Conservation (phyloP, 2,888 invertebrate genomes). For the Pyrocoelia pectoralis region DNA sequence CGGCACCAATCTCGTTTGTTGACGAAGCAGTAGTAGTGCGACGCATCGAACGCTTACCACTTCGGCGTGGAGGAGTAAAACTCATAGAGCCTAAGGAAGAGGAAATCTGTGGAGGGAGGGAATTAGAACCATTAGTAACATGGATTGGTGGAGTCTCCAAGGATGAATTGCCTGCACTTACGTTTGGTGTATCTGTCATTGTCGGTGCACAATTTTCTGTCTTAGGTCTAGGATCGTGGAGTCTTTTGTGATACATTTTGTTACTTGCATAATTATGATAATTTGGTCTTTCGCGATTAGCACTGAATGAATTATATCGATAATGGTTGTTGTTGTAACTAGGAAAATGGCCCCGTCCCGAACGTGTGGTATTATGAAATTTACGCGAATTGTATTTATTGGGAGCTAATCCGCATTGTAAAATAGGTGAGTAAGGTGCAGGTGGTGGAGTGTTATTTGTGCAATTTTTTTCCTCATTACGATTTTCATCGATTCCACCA, state of each 20-base stretch:
- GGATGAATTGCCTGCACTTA: conserved; percentile 6
- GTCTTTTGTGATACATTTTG: too few relatives aligned
- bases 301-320: conserved; percentile 13
- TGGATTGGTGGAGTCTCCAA: neutral
- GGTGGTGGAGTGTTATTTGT: conserved; percentile 32
- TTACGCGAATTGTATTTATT: conserved; percentile 17
- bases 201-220: neutral
- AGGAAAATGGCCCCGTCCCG: neutral
- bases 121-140: neutral
- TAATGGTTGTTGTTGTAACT: conserved; percentile 6
- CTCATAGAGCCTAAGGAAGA: conserved; percentile 36
- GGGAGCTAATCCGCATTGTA: conserved; percentile 23
- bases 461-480: conserved; percentile 26
- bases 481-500: conserved; percentile 41
- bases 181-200: neutral
- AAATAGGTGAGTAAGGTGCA: conserved; percentile 31
- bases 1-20: conserved; percentile 56
- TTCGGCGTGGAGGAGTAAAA: conserved; percentile 45
- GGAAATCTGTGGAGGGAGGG: conserved; percentile 26
- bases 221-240: neutral
- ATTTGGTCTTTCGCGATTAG: neutral
- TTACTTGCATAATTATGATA: neutral
- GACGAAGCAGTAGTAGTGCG: conserved; percentile 21
- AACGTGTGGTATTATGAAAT: conserved; percentile 20
- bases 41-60: conserved; percentile 38